Evolutionary conservation across 2,113 vertebrate species (phyloP), one percentile per base, ranked within the genome.

Genomic region (Lanius ludovicianus): DNA sequence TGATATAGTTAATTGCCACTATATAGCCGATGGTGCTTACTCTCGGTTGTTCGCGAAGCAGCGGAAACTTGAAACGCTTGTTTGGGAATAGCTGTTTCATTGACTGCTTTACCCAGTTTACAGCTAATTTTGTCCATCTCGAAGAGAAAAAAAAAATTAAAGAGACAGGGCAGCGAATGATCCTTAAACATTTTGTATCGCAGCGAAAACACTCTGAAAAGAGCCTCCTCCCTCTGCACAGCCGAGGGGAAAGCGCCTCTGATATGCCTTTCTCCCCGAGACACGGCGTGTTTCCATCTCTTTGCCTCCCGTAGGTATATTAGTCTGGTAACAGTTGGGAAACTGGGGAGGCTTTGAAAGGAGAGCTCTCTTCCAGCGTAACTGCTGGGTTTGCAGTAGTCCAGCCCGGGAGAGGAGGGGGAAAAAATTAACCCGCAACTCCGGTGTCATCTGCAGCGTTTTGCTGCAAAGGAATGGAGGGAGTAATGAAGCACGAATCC

Each of bases 1-100:
- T 70, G 93, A 90, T 88, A 57, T 3, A 96, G 56, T 81, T 96
- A 97, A 94, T 96, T 95, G 84, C 46, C 93, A 31, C 59, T 65
- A 6, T 60, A 60, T 12, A 86, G 88, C 39, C 89, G 28, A 28
- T 20, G 50, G 62, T 62, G 65, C 71, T 63, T 73, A 33, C 27
- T n/a, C 30, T 53, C 35, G 21, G 77, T 80, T 24, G 31, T 76
- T 80, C 41, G 73, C 21, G 30, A 57, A 82, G 52, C n/a, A 67
- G 2, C 62, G 64, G 52, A 56, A 91, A 85, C 62, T 87, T 68
- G 60, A 84, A 75, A n/a, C 2, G n/a, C 39, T 1, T 27, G 41
- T 52, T 78, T 24, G 27, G 28, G 33, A 13, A 44, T 3, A 19
- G 37, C 33, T 37, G 25, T 56, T 84, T 73, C 79, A 17, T 4